Evolutionary conservation across 2,113 vertebrate species (phyloP).

Genomic region (Equus quagga): DNA sequence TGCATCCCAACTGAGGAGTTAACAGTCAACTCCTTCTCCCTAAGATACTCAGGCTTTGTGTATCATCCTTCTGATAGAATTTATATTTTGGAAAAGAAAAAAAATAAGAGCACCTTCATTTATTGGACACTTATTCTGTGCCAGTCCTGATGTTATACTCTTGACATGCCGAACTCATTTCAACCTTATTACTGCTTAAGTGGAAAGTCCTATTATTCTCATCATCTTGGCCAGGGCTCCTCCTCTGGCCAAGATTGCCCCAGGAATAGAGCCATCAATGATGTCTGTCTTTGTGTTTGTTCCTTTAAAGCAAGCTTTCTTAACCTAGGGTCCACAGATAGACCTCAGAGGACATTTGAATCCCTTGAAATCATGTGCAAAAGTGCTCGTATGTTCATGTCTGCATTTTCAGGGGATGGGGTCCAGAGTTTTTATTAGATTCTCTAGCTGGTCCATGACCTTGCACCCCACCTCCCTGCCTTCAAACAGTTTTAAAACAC

Average conservation of each 20-base stretch:
- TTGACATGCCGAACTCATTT: not conserved
- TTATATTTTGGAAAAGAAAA: not conserved
- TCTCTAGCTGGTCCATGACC: not conserved
- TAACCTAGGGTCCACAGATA: not conserved
- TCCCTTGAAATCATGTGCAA: not conserved
- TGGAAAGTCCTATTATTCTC: not conserved
- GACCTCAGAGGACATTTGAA: not conserved
- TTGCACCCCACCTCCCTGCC: fast-evolving
- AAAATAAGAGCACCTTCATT: not conserved
- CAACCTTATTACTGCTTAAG: not conserved
- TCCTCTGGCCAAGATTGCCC: not conserved
- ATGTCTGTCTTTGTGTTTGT: not conserved
- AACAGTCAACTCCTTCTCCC: not conserved
- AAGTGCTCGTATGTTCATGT: not conserved
- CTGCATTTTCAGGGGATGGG: not conserved
- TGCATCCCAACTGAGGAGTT: not conserved
- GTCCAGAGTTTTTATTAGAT: not conserved
- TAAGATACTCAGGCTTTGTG: not conserved
- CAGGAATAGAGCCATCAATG: not conserved
- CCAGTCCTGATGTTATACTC: not conserved
- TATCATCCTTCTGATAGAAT: not conserved
- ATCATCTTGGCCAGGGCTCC: not conserved
- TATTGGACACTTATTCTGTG: not conserved
- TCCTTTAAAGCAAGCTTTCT: not conserved
- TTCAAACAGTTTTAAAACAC: not conserved